Evolutionary conservation across 2,888 invertebrate species (phyloP), one percentile per base, ranked within the genome.

Genomic region (Marronus borbonicus): DNA sequence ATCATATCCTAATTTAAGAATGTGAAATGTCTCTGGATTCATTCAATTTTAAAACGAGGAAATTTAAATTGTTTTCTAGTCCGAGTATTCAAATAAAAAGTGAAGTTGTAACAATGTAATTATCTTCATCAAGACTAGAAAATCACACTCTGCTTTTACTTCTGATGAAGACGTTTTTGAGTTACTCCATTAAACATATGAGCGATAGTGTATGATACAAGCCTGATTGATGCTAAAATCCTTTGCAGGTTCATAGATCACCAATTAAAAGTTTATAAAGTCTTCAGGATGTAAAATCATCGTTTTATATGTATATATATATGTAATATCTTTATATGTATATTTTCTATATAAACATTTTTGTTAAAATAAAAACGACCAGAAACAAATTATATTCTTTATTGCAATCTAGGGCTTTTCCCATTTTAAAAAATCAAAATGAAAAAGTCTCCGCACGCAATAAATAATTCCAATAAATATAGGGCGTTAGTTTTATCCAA

Each of bases 221-320:
- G 36, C 8, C 20, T 20, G 20, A 58, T 8, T 17, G 7, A 20
- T 17, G 3, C 20, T 20, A 52, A 14, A 52, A 12, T 52, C 14
- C 5, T 52, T 83, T 82, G 14, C 55, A 83, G 83, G 74, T 82
- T 80, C 55, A 31, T 81, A 7, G 79, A 81, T 65, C 78, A 78
- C 31, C 84, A 83, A 76, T 36, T 83, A 62, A 81, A 82, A 76
- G 78, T 81, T 7, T 83, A 84, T 52, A 84, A 84, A 79, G 80
- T 80, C 55, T 83, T 83, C 79, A 83, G 77, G 80, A 58, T 81
- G 66, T 81, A 78, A 76, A 69, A 65, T 49, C 78, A 79, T 78
- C 12, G 12, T 12, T 52, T 20, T 62, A 3, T 55, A 14, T 24
- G 39, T 24, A 7, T 17, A 70, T n/a, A 60, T 17, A 39, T 36